Base-by-base conservation (phyloP, 1,140 invertebrate species). In the Drosophila pachea region DNA sequence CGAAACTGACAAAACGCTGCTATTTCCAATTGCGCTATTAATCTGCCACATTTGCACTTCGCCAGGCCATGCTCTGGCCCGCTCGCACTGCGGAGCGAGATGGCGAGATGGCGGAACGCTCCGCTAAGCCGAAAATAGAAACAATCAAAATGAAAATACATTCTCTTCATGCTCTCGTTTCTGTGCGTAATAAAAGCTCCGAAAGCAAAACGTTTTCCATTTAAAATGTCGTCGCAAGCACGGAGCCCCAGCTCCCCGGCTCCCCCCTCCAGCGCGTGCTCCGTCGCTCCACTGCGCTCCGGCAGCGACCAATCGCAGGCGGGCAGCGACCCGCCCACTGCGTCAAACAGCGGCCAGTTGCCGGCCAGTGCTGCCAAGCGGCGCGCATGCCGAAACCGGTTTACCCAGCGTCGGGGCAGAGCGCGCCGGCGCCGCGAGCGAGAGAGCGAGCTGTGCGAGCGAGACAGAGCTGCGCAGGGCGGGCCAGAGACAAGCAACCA, bases 141-240 rank as follows among this genome's bases (percentile, higher is more conserved):
- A 73, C 82, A 87, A 87, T 82, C 74, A 78, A 78, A 86, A 87
- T 81, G 83, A 83, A 83, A 83, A 83, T 84, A 83, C 79, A 83
- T 83, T 83, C 79, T 79, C 81, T 84, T 84, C 79, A 74, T 78
- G 60, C 78, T 72, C 65, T 78, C 71, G 60, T 74, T 73, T 79
- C 77, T 76, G 71, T 78, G 72, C 63, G 56, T 72, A 67, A 78
- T 62, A 82, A 83, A 88, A 88, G 86, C 77, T 86, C 83, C 87
- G 87, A 88, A 88, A 88, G 87, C 87, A 88, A 88, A 88, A 87
- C 87, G 87, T 74, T 88, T 88, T 88, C 79, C 79, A 87, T 87
- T 88, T 88, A 88, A 88, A 88, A 88, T 86, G 87, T 88, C 87
- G 87, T 86, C 86, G 76, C 68, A 73, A 77, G 74, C 63, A 45